These are phyloP conservation scores for Scrobipalpa costella DNA, from an alignment of 2,888 invertebrate species.

Conservation along the genomic window DNA sequence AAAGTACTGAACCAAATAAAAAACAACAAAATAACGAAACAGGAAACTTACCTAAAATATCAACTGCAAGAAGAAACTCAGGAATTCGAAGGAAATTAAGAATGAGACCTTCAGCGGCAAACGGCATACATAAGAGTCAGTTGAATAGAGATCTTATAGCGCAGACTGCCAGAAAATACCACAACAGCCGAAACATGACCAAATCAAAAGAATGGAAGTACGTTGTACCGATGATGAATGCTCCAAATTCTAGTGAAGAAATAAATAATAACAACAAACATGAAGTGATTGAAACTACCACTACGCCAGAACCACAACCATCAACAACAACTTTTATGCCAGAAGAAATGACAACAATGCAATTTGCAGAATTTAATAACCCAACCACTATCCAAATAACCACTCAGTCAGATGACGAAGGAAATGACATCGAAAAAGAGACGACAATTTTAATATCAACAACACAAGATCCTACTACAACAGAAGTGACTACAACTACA, in stretches of 20 bases:
- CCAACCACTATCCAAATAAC: conserved; percentile 26
- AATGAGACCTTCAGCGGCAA: conserved; percentile 56
- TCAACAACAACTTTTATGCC: conserved; percentile 35
- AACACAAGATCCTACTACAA: conserved; percentile 34
- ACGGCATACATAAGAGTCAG: conserved; percentile 45
- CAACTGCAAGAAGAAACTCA: conserved; percentile 51
- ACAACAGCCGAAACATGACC: conserved; percentile 53
- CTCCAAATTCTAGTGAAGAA: conserved; percentile 34
- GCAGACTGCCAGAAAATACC: conserved; percentile 57
- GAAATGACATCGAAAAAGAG: conserved; percentile 33
- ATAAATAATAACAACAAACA: conserved; percentile 20
- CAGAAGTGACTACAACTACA: conserved; percentile 41
- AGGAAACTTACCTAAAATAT: conserved; percentile 41
- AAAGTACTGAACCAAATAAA: conserved; percentile 18
- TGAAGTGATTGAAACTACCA: conserved; percentile 1
- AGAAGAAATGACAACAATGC: conserved; percentile 29
- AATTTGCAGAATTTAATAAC: conserved; percentile 27
- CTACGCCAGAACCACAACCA: conserved; percentile 32
- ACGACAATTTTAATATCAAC: conserved; percentile 37
- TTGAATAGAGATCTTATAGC: conserved; percentile 64
- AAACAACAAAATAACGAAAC: conserved; percentile 29
- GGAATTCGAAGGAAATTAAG: conserved; percentile 59
- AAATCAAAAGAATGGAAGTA: conserved; percentile 63
- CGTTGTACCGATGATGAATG: conserved; percentile 49
- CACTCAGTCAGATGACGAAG: conserved; percentile 29